Evolutionary conservation across 2,797 vertebrate species (phyloP), one percentile per base, ranked within the genome.

Genomic region (Threskiornis aethiopicus): DNA sequence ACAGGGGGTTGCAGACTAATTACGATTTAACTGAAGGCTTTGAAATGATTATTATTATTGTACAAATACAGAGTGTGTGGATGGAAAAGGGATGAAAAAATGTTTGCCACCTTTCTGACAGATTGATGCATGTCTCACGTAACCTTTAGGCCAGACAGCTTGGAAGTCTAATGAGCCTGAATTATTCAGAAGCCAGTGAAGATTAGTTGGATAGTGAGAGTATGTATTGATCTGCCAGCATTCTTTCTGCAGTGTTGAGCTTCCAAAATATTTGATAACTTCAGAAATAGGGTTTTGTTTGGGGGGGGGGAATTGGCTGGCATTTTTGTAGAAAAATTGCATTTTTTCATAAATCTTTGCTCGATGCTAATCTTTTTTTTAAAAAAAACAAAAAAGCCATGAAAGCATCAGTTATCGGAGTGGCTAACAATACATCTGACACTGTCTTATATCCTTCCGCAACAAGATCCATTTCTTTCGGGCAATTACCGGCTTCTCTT

Each of bases 131-230:
- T 22, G 3, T 84, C 95, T 96, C 58, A 0, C 2, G 14, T 89
- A 96, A 96, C 89, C 95, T 97, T 96, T 96, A 79, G 84, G 83
- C 79, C 97, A 93, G 97, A 83, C 91, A 69, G 84, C 84, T 87
- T 84, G 84, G 84, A 95, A 95, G 41, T 52, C 75, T 91, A 28
- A 97, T 84, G 93, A 96, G 72, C 73, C 69, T 98, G 97, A 97
- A 97, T 98, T 97, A 98, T 98, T 97, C 97, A 98, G 95, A 71
- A 96, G 89, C 54, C 49, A 16, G 59, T 31, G 91, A 77, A 97
- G 93, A 95, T 96, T 35, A 84, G 94, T 93, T 92, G 95, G 95
- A 83, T 96, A 90, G 83, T 72, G 83, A 65, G 96, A 87, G 87
- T 64, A 86, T 52, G 61, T 96, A 97, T 94, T 95, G 96, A 96